Percentiles rank a stretch among this genome's conserved stretches.
phyloP scores from a whole-genome alignment of 2,888 invertebrate species.

The Aporophyla lueneburgensis region DNA sequence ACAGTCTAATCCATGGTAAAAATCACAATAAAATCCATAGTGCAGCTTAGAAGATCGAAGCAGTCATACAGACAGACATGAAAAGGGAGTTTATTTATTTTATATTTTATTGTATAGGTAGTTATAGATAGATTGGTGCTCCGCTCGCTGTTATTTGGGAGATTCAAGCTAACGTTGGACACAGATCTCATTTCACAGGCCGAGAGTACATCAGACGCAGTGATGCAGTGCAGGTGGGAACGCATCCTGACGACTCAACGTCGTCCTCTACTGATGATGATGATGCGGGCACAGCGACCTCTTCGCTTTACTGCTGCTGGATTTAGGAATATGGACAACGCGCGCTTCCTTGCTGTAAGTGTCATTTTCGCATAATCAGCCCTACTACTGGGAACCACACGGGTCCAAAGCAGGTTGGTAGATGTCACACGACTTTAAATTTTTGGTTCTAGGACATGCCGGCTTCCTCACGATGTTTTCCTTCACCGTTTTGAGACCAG shows the following conservation, averaged over 20 bases:
- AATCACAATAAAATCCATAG: not conserved
- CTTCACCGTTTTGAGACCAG: no score
- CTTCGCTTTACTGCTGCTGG: slow-evolving; percentile 86
- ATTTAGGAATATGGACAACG: slow-evolving; percentile 86
- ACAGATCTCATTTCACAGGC: slow-evolving; percentile 72
- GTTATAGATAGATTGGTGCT: not conserved
- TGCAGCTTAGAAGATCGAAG: not conserved
- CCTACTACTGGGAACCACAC: no score
- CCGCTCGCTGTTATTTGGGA: not conserved
- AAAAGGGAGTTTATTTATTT: not conserved
- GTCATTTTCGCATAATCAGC: no score
- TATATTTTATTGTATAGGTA: not conserved
- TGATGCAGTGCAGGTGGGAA: slow-evolving; percentile 84
- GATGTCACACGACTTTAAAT: no score
- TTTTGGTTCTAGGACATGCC: no score
- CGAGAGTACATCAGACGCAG: slow-evolving; percentile 79
- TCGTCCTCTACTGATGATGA: slow-evolving; percentile 77
- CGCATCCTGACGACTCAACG: slow-evolving; percentile 79
- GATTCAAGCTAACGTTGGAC: not conserved
- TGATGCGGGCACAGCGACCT: slow-evolving; percentile 87
- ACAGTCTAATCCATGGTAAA: not conserved
- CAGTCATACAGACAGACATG: not conserved
- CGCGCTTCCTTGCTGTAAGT: slow-evolving; percentile 70
- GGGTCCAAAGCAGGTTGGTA: no score
- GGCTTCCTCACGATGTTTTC: no score